Conservation (phyloP, 2,888 invertebrate genomes). For the Malthinus flaveolus region DNA sequence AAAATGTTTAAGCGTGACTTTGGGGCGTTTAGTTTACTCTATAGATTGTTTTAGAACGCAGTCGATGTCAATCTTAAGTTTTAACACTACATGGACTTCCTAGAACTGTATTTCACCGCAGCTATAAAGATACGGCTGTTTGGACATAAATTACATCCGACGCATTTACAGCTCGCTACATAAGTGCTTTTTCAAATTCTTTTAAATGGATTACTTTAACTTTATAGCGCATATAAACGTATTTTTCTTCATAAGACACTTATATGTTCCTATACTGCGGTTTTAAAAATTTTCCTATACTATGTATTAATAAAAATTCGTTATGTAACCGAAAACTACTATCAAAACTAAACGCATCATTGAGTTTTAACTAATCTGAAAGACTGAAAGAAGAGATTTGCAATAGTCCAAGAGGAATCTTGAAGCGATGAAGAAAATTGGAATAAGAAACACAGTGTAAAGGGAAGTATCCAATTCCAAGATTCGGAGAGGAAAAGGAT, state of each 20-base stretch:
- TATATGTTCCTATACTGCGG: neutral
- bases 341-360: too few species aligned
- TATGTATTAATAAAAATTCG: neutral
- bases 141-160: conserved; percentile 50
- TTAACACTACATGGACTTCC: conserved; percentile 53
- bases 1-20: conserved; percentile 47
- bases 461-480: too few species aligned
- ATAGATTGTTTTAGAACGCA: conserved; percentile 45
- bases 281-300: too few species aligned
- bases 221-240: conserved; percentile 23
- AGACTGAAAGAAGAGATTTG: too few species aligned
- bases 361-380: too few species aligned
- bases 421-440: too few species aligned
- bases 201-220: conserved; percentile 43
- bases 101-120: conserved; percentile 49
- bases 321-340: conserved; percentile 1
- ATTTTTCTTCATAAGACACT: conserved; percentile 13
- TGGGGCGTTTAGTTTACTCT: conserved; percentile 46
- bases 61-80: conserved; percentile 49
- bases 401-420: too few species aligned
- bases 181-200: conserved; percentile 51
- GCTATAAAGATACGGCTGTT: conserved; percentile 52
- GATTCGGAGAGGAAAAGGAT: too few species aligned
- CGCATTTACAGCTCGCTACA: conserved; percentile 46
- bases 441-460: too few species aligned